phyloP scores from a whole-genome alignment of 2,113 vertebrate genomes.

The Eptesicus fuscus region DNA sequence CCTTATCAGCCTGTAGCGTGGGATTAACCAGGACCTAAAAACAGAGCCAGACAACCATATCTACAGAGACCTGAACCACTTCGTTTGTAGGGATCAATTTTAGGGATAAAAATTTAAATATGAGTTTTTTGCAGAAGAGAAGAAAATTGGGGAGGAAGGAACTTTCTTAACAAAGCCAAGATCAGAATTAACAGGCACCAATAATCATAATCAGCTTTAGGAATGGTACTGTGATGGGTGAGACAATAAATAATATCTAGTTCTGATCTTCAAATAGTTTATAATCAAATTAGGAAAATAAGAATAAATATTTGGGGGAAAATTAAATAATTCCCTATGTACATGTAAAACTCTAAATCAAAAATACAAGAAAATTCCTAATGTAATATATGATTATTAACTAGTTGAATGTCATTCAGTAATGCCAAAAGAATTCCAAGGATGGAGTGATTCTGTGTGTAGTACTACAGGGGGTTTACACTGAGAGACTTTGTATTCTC shows the following conservation, averaged over 20 bases:
- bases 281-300: neutral
- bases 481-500: neutral
- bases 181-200: neutral
- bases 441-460: neutral
- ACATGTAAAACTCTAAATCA: neutral
- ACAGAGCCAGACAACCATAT: neutral
- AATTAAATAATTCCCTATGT: neutral
- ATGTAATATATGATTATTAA: neutral
- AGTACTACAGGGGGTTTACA: neutral
- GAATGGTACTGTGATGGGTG: neutral
- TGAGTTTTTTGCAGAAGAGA: neutral
- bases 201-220: slow-evolving; percentile 22
- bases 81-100: neutral
- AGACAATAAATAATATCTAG: slow-evolving; percentile 10
- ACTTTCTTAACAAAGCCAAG: slow-evolving; percentile 21
- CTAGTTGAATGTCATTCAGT: neutral
- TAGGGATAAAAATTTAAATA: neutral
- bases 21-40: neutral
- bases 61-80: neutral
- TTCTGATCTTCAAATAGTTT: neutral
- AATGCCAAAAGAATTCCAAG: neutral
- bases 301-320: neutral
- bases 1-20: neutral
- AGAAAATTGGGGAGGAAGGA: neutral
- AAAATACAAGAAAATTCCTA: neutral